Evolutionary conservation across 2,113 vertebrate species (phyloP).

Genomic region (Axis porcinus): DNA sequence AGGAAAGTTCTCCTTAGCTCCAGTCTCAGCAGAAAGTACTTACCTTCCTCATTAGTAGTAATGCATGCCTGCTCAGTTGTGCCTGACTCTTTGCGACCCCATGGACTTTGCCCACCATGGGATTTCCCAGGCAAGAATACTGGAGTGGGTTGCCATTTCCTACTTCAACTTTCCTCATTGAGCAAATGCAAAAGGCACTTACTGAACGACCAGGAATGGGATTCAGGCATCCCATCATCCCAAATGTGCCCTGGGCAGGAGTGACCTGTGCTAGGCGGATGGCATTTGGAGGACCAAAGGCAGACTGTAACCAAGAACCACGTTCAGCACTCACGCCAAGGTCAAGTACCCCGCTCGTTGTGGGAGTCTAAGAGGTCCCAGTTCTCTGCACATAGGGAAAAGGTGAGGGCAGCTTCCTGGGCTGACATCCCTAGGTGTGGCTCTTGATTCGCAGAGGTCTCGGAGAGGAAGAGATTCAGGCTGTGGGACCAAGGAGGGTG

Average conservation of each 20-base stretch:
- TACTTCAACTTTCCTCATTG: not conserved
- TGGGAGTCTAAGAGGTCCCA: not conserved
- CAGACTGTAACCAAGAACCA: not conserved
- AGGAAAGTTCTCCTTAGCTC: not conserved
- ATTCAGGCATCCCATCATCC: not conserved
- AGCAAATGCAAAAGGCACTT: not conserved
- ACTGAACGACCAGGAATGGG: not conserved
- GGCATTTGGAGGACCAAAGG: not conserved
- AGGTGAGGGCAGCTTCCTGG: not conserved
- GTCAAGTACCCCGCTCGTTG: not conserved
- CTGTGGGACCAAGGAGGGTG: not conserved
- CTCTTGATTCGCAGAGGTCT: not conserved
- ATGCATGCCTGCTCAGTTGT: accelerated
- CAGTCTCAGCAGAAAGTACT: not conserved
- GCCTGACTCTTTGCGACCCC: not conserved
- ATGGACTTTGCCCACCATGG: not conserved
- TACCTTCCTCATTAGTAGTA: not conserved
- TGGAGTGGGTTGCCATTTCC: not conserved
- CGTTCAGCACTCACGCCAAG: not conserved
- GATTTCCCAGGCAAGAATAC: not conserved
- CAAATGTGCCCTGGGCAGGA: not conserved
- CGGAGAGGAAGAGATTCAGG: not conserved
- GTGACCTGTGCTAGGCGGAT: not conserved
- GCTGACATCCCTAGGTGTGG: not conserved
- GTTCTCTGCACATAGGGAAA: not conserved